Percentiles rank a stretch among this genome's conserved stretches.
Evolutionary conservation across 1,140 invertebrate genomes (phyloP).

Genomic region (Tyrophagus putrescentiae): DNA sequence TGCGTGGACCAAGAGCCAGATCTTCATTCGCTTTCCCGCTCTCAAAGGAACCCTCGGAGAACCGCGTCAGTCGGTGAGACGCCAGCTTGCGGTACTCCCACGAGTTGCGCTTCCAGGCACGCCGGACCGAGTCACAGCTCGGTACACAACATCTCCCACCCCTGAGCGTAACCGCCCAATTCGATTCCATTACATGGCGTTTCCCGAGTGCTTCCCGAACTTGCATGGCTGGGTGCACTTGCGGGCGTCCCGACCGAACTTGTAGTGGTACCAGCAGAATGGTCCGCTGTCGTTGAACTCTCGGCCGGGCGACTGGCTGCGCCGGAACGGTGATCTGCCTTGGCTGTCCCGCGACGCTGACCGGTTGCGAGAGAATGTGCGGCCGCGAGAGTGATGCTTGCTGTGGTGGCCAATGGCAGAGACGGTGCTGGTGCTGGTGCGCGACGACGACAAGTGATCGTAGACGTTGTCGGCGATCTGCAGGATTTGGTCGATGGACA

Average conservation of each 20-base stretch:
- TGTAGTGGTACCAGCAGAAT: conserved; percentile 23
- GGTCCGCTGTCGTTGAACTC: no score
- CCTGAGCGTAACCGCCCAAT: no score
- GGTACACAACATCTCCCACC: no score
- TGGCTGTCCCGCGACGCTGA: not conserved
- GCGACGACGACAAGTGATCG: not conserved
- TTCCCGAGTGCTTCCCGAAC: not conserved
- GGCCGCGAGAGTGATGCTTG: not conserved
- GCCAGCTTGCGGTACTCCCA: no score
- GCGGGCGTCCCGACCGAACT: conserved; percentile 13
- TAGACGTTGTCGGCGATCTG: not conserved
- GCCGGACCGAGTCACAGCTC: no score
- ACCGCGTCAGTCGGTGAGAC: no score
- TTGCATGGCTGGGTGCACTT: conserved; percentile 13
- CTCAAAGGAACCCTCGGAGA: no score
- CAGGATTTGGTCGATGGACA: not conserved
- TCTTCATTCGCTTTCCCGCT: no score
- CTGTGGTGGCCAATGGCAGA: not conserved
- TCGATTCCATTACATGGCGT: no score
- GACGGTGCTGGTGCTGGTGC: not conserved
- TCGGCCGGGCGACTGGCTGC: no score
- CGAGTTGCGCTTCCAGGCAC: no score
- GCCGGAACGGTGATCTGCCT: not conserved
- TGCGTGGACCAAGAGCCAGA: no score
- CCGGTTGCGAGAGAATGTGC: not conserved